Base-by-base conservation (phyloP, 2,113 vertebrate genomes). In the Aptenodytes patagonicus region DNA sequence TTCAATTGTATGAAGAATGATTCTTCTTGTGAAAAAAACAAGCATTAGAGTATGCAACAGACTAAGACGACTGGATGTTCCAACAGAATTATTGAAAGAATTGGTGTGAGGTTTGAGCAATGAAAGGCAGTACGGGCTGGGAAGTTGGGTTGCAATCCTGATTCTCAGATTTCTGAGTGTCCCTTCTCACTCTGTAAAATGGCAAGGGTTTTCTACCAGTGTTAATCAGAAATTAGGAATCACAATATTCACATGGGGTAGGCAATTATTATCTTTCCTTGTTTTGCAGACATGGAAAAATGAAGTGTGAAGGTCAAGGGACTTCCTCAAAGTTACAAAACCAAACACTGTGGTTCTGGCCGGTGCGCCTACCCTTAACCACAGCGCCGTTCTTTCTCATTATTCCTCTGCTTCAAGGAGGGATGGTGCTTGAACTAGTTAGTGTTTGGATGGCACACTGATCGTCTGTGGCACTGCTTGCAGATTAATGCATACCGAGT, bases 161-260 rank as follows among this genome's bases (percentile, higher is more conserved):
- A 54, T 68, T 55, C 64, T 42, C 32, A 58, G 46, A 49, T 91
- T 81, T 86, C 31, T 18, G 6, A 19, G 9, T 51, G 46, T 86
- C 46, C n/a, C 24, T 69, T 69, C 64, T 81, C 3, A 0, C 51
- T 78, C 46, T 89, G 31, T 78, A 58, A 84, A 81, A 82, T 60
- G 21, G 10, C 47, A 75, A 87, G 17, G 2, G 20, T 49, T 81
- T 89, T 81, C 34, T 70, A 66, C 58, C 47, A 26, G 6, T 58
- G 79, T 93, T 90, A 83, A 83, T 83, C 58, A 90, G 83, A 96
- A 95, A 61, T 54, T 88, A 86, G 19, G 19, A 91, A 82, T 87
- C 69, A 81, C 55, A 72, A 22, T 72, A 88, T 69, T 93, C 58
- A 69, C 44, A 34, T 40, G 38, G n/a, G 49, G 46, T 93, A 78